phyloP scores from a whole-genome alignment of 2,797 vertebrate genomes.

The Melanotaenia boesemani region DNA sequence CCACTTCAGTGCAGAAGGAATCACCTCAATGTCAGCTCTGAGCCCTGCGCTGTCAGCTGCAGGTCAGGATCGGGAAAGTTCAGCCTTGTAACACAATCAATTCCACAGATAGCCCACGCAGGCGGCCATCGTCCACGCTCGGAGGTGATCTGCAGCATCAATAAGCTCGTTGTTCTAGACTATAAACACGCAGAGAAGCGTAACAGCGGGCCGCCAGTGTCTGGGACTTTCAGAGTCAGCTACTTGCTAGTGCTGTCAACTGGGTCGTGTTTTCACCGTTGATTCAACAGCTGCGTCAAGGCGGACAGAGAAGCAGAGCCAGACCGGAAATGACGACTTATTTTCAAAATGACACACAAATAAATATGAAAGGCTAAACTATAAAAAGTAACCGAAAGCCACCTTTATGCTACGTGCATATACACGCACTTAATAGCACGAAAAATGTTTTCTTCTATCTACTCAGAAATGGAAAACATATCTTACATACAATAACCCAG shows the following conservation, averaged over 20 bases:
- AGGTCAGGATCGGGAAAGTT: slow-evolving; percentile 34
- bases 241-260: background rate
- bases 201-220: background rate
- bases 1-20: background rate
- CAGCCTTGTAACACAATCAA: background rate
- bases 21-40: background rate
- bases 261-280: background rate
- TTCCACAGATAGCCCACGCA: background rate
- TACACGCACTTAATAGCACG: background rate
- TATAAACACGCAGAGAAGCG: background rate
- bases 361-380: no score
- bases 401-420: background rate
- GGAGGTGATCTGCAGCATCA: background rate
- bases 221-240: background rate
- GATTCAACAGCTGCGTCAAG: slow-evolving; percentile 14
- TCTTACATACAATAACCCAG: background rate
- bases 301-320: rapidly evolving
- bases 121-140: background rate
- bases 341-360: slow-evolving; percentile 7
- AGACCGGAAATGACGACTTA: slow-evolving; percentile 34
- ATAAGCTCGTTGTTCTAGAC: background rate
- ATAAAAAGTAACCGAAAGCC: background rate
- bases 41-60: background rate
- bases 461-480: background rate
- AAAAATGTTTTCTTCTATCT: background rate